Conservation (phyloP, 2,888 invertebrate genomes). For the Apocheima hispidaria region DNA sequence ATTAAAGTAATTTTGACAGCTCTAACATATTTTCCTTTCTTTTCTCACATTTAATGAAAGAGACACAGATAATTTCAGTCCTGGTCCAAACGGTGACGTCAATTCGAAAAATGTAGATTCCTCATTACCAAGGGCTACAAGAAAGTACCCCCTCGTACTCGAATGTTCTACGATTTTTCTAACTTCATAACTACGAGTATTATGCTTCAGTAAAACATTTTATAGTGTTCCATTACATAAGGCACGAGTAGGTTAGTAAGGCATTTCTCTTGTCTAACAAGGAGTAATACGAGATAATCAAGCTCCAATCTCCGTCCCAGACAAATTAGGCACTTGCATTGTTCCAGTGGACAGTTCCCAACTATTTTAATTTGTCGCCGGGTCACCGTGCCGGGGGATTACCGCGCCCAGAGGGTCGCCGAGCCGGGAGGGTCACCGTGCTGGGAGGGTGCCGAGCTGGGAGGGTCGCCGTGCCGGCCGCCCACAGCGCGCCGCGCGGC, state of each 20-base stretch:
- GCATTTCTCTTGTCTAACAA: neutral
- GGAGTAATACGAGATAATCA: slow-evolving; percentile 4
- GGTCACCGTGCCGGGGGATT: neutral
- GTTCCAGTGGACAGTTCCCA: slow-evolving; percentile 26
- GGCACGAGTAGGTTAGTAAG: neutral
- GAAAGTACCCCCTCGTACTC: too few relatives aligned
- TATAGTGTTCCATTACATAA: too few relatives aligned
- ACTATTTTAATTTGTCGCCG: slow-evolving; percentile 41
- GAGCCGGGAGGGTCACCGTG: slow-evolving; percentile 1
- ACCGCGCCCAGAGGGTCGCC: slow-evolving; percentile 15
- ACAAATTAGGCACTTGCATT: slow-evolving; percentile 26
- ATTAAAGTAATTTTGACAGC: too few relatives aligned
- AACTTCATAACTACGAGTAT: too few relatives aligned
- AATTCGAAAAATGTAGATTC: too few relatives aligned
- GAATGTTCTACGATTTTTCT: too few relatives aligned
- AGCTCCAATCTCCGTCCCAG: slow-evolving; percentile 35
- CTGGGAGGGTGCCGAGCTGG: slow-evolving; percentile 10
- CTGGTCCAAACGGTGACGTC: too few relatives aligned
- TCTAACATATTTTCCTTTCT: too few relatives aligned
- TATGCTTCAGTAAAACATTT: too few relatives aligned
- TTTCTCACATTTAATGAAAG: too few relatives aligned
- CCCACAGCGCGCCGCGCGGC: neutral
- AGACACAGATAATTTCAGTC: too few relatives aligned
- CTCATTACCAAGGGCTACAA: too few relatives aligned
- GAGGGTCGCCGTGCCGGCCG: neutral